phyloP scores from a whole-genome alignment of 1,140 invertebrate species.

The Reticulitermes speratus region DNA sequence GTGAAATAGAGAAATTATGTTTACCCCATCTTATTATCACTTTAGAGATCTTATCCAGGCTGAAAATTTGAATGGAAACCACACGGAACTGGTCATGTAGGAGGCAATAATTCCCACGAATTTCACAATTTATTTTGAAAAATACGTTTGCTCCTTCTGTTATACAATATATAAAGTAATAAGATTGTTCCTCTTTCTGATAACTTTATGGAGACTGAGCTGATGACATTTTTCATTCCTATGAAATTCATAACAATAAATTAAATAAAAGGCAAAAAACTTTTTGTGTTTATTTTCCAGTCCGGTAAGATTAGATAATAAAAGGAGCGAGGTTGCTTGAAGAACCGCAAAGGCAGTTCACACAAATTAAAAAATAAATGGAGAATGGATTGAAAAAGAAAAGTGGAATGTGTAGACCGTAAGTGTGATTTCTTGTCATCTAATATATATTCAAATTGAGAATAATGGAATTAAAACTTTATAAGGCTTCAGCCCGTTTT shows the following conservation, averaged over 20 bases:
- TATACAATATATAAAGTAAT: neutral
- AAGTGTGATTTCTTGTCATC: slow-evolving; percentile 10
- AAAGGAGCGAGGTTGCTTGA: neutral
- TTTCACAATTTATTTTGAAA: neutral
- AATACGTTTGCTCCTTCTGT: neutral
- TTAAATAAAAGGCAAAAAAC: neutral
- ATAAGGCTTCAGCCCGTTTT: neutral
- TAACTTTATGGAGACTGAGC: neutral
- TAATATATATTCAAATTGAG: slow-evolving; percentile 15
- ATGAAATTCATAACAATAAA: neutral
- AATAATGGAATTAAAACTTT: slow-evolving; percentile 11
- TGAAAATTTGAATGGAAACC: neutral
- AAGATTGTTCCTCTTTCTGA: neutral
- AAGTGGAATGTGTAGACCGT: neutral
- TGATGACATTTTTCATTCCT: neutral
- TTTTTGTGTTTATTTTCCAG: neutral
- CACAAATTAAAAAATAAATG: neutral
- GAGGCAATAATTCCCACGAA: neutral
- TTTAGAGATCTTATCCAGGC: neutral
- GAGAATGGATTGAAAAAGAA: neutral
- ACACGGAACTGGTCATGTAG: neutral
- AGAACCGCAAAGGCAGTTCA: neutral
- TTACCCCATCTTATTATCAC: neutral
- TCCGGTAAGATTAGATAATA: neutral
- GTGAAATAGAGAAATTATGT: too few species aligned